These are phyloP conservation scores for Cossypha polioptera DNA, from an alignment of 2,797 vertebrate genomes.

Conservation along the genomic window DNA sequence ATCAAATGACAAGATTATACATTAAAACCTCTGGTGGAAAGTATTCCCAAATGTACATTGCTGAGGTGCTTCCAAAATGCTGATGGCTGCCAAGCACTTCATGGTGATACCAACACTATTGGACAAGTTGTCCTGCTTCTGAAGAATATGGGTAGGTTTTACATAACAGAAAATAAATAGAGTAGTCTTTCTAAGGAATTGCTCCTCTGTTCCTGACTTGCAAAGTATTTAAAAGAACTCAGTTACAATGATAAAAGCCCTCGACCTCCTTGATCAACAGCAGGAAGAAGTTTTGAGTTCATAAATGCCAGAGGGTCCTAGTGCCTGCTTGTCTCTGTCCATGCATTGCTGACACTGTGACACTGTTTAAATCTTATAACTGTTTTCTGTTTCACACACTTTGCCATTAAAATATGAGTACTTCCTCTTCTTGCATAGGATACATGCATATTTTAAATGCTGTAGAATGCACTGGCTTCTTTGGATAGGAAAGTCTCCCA, in stretches of 20 bases:
- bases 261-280: not conserved
- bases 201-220: not conserved
- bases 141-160: not conserved
- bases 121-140: not conserved
- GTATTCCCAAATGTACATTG: not conserved
- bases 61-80: not conserved
- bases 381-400: not conserved
- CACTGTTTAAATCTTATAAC: not conserved
- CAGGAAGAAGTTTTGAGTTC: not conserved
- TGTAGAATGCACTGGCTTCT: not conserved
- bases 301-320: not conserved
- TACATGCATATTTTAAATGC: not conserved
- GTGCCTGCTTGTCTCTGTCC: not conserved
- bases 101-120: not conserved
- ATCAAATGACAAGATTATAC: not conserved
- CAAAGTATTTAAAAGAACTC: not conserved
- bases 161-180: not conserved
- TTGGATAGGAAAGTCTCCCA: not conserved
- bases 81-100: not conserved
- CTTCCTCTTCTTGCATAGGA: not conserved
- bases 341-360: not conserved
- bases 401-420: not conserved
- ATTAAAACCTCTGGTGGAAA: not conserved
- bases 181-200: not conserved
- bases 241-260: not conserved